phyloP scores from a whole-genome alignment of 2,797 vertebrate species.

The Lerista edwardsae region DNA sequence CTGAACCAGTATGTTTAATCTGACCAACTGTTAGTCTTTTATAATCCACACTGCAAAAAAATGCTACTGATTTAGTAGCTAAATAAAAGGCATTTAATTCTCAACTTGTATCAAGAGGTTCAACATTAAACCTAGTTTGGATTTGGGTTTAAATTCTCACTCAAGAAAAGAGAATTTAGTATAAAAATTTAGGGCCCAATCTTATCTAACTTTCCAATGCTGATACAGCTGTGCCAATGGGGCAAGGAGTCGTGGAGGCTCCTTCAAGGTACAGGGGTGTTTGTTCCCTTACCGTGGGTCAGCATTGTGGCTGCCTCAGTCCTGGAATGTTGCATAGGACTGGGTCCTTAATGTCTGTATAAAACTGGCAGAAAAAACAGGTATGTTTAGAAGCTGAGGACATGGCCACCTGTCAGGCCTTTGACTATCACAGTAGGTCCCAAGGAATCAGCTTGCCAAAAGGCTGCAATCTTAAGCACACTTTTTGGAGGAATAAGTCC shows the following conservation, averaged over 20 bases:
- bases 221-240: too few relatives aligned
- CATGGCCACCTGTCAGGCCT: neutral
- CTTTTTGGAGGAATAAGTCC: too few relatives aligned
- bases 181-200: too few relatives aligned
- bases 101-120: neutral
- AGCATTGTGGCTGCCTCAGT: too few relatives aligned
- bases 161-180: neutral
- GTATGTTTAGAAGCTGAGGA: neutral
- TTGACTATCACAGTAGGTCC: neutral
- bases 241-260: too few relatives aligned
- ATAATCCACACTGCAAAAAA: neutral
- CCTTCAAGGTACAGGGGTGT: too few relatives aligned
- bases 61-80: neutral
- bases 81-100: neutral
- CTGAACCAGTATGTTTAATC: neutral
- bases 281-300: too few relatives aligned
- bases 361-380: neutral
- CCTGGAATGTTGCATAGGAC: too few relatives aligned
- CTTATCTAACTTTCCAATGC: too few relatives aligned
- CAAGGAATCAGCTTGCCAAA: neutral
- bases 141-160: neutral
- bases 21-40: constrained; percentile 5
- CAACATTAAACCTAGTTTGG: neutral
- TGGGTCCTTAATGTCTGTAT: neutral
- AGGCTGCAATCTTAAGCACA: too few relatives aligned